Percentiles rank a stretch among this genome's conserved stretches.
These are phyloP conservation scores for Coptodon rendalli DNA, from an alignment of 2,113 vertebrate genomes.

Conservation along the genomic window DNA sequence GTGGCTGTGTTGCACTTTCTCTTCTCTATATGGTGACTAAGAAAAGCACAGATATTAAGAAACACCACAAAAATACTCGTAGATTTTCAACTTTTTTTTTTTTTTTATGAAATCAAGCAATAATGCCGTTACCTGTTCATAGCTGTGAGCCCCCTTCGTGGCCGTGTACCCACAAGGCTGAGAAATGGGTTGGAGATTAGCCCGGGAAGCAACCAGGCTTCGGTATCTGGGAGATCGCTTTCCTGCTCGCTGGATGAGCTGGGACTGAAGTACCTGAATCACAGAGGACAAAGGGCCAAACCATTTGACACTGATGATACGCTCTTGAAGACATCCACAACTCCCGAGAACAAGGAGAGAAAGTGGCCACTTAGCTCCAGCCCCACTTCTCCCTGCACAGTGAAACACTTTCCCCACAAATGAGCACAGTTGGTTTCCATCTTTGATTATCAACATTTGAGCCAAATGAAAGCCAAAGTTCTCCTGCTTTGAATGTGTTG, in stretches of 20 bases:
- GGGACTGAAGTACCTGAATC: conserved; percentile 66
- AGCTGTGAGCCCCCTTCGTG: conserved; percentile 48
- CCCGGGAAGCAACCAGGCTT: conserved; percentile 62
- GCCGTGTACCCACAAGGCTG: conserved; percentile 47
- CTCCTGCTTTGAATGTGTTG: neutral
- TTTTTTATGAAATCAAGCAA: neutral
- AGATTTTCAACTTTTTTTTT: neutral
- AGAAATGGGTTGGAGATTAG: conserved; percentile 65
- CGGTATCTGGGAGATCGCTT: conserved; percentile 49
- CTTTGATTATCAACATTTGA: neutral
- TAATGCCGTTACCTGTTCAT: conserved; percentile 65
- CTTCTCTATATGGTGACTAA: conserved; percentile 79
- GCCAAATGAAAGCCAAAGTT: neutral
- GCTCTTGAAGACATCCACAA: conserved; percentile 14
- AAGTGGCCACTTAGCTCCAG: conserved; percentile 39
- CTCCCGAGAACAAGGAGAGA: neutral
- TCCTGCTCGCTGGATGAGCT: conserved; percentile 58
- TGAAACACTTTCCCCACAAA: neutral
- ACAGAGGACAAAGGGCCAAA: conserved; percentile 14
- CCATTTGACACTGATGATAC: conserved; percentile 22
- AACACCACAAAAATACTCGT: neutral
- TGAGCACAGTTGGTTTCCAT: neutral
- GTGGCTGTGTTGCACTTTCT: conserved; percentile 85
- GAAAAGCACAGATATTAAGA: neutral
- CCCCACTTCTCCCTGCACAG: neutral